phyloP scores from a whole-genome alignment of 2,113 vertebrate species.

The Xiphophorus maculatus region DNA sequence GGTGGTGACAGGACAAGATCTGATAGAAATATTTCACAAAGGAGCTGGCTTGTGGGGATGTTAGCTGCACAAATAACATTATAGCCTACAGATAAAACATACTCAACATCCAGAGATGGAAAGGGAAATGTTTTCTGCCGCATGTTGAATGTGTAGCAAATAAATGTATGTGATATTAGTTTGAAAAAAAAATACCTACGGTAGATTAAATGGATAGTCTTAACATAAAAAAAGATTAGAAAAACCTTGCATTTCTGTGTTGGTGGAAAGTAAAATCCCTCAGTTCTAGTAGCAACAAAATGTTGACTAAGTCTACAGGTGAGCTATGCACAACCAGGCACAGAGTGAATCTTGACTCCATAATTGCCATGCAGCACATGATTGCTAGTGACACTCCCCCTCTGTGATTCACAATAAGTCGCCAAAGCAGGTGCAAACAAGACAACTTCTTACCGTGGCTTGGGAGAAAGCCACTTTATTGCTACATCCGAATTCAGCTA shows the following conservation, averaged over 20 bases:
- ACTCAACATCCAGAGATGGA: neutral
- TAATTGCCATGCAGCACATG: constrained; percentile 27
- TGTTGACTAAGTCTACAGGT: neutral
- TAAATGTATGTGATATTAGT: neutral
- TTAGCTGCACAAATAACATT: constrained; percentile 1
- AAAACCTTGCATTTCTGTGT: neutral
- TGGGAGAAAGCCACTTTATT: constrained; percentile 18
- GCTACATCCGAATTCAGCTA: constrained; percentile 5
- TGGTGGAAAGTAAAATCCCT: neutral
- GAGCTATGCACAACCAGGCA: neutral
- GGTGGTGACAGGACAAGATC: neutral
- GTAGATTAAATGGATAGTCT: neutral
- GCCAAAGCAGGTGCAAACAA: constrained; percentile 16
- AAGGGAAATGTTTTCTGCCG: neutral
- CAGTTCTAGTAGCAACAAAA: neutral
- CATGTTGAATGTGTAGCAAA: neutral
- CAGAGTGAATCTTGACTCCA: constrained; percentile 19
- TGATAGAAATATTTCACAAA: neutral
- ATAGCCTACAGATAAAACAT: neutral
- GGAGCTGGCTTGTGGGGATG: constrained; percentile 4
- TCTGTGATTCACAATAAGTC: constrained; percentile 1
- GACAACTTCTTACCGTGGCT: neutral
- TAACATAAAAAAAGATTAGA: neutral
- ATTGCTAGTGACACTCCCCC: constrained; percentile 24
- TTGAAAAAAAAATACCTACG: too few species aligned